phyloP scores from a whole-genome alignment of 2,888 invertebrate genomes.

The Spatulosminthurus flaviceps region DNA sequence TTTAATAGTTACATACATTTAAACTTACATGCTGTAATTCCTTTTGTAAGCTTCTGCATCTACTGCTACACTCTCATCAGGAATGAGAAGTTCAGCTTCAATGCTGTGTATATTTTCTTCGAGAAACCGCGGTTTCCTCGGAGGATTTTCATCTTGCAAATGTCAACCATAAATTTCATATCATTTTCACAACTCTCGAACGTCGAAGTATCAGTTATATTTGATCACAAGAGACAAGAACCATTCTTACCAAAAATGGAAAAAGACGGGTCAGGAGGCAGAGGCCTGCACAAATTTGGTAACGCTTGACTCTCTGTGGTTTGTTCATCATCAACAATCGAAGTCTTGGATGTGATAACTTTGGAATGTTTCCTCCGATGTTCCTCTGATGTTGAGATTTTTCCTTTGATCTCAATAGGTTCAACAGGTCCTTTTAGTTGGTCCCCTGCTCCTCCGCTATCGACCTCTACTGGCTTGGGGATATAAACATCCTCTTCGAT shows the following conservation, averaged over 20 bases:
- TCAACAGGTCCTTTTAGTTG: too few species aligned
- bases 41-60: neutral
- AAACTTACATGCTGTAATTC: too few species aligned
- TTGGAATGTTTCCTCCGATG: too few species aligned
- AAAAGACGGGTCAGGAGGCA: too few species aligned
- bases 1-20: neutral
- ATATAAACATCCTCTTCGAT: constrained; percentile 30
- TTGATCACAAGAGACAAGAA: neutral
- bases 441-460: neutral
- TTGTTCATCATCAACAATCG: too few species aligned
- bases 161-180: neutral
- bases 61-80: neutral
- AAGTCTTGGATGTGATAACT: too few species aligned
- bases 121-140: neutral
- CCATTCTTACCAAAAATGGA: too few species aligned
- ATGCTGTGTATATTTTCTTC: neutral
- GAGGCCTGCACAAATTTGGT: too few species aligned
- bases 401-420: too few species aligned
- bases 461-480: neutral
- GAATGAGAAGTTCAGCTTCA: neutral
- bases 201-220: neutral
- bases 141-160: neutral
- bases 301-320: too few species aligned
- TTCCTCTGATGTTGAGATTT: too few species aligned
- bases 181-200: neutral